These are phyloP conservation scores for Tinea pellionella DNA, from an alignment of 2,888 invertebrate species.

Conservation along the genomic window DNA sequence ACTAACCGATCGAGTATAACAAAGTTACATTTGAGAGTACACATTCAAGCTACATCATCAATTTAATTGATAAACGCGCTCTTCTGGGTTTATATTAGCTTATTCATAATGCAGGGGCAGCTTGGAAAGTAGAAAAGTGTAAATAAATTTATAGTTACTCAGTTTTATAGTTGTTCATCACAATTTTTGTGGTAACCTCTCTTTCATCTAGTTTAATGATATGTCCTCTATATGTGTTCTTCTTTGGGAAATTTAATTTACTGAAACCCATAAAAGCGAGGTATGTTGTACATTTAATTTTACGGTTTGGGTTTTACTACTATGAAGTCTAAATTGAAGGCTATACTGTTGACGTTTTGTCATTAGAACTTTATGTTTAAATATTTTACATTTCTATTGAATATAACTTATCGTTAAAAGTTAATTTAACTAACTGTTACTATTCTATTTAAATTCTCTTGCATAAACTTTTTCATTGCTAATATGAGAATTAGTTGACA, in stretches of 20 bases:
- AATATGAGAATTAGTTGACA: no score
- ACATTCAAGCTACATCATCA: no score
- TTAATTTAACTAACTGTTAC: no score
- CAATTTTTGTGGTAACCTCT: not conserved
- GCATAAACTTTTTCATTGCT: no score
- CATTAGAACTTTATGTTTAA: not conserved
- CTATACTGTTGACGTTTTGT: conserved; percentile 4
- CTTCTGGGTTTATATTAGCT: no score
- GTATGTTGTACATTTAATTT: conserved; percentile 15
- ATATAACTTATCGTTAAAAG: not conserved
- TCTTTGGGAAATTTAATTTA: conserved; percentile 15
- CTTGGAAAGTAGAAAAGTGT: no score
- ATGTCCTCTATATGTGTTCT: conserved; percentile 2
- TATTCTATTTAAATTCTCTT: no score
- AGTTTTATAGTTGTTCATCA: not conserved
- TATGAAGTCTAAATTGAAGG: conserved; percentile 14
- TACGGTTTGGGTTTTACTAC: conserved; percentile 15
- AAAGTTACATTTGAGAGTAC: no score
- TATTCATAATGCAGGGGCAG: no score
- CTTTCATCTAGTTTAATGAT: not conserved
- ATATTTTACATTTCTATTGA: not conserved
- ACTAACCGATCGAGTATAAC: no score
- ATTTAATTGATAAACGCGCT: no score
- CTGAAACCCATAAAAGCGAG: conserved; percentile 13
- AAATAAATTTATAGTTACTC: not conserved